Conservation (phyloP, 2,797 vertebrate species). For the Urocyon cinereoargenteus region DNA sequence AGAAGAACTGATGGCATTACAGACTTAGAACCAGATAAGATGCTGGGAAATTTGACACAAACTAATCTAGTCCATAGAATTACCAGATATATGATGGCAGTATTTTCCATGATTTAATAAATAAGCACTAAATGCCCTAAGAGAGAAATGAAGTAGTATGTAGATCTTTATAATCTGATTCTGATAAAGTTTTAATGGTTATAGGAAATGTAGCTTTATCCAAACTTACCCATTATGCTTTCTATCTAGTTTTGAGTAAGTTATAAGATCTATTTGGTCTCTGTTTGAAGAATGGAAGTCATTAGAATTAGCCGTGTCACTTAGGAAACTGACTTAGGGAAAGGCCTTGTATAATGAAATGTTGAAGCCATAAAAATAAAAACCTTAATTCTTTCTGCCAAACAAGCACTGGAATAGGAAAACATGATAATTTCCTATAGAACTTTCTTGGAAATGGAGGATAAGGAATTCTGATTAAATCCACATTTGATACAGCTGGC, state of each 20-base stretch:
- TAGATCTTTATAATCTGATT: conserved; percentile 33
- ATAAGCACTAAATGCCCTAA: not conserved
- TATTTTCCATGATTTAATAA: conserved; percentile 55
- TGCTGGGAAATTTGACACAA: conserved; percentile 12
- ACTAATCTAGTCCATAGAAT: not conserved
- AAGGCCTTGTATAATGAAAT: conserved; percentile 25
- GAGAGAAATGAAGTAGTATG: not conserved
- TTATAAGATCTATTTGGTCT: not conserved
- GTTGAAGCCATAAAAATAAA: conserved; percentile 40
- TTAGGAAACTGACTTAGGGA: not conserved
- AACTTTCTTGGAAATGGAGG: conserved; percentile 35
- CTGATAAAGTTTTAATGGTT: conserved; percentile 18
- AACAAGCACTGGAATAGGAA: conserved; percentile 14
- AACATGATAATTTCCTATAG: conserved; percentile 44
- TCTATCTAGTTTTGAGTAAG: not conserved
- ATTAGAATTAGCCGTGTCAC: not conserved
- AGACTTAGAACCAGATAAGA: conserved; percentile 14
- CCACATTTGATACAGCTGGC: conserved; percentile 21
- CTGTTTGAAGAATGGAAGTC: not conserved
- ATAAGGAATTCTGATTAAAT: conserved; percentile 62
- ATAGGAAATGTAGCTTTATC: not conserved
- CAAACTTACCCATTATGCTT: not conserved
- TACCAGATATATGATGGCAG: not conserved
- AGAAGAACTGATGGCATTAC: not conserved
- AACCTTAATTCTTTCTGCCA: conserved; percentile 40